Percentiles rank a stretch among this genome's conserved stretches.
phyloP scores from a whole-genome alignment of 2,113 vertebrate species.

The Hucho hucho region DNA sequence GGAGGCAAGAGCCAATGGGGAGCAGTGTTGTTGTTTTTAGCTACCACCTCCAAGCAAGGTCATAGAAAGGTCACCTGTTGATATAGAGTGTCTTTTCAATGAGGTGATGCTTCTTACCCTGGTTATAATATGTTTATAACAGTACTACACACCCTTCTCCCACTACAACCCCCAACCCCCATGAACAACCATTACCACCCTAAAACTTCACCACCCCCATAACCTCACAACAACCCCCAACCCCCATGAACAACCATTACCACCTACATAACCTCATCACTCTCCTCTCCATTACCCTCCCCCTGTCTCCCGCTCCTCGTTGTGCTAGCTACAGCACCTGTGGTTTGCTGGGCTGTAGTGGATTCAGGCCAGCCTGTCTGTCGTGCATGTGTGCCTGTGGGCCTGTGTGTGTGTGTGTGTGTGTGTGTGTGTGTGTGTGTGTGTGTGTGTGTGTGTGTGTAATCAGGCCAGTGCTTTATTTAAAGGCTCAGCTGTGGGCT shows the following conservation, averaged over 20 bases:
- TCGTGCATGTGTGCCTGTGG: too few species aligned
- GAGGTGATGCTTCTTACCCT: not conserved
- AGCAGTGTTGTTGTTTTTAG: not conserved
- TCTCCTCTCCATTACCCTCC: not conserved
- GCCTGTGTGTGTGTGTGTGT: constrained; percentile 1
- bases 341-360: not conserved
- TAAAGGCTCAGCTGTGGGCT: constrained; percentile 73
- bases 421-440: not conserved
- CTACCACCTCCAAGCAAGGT: not conserved
- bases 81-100: not conserved
- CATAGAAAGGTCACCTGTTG: constrained; percentile 11
- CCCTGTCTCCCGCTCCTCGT: not conserved
- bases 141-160: too few species aligned
- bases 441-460: not conserved
- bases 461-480: constrained; percentile 80
- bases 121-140: not conserved
- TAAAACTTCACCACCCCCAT: too few species aligned
- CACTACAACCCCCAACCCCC: not conserved
- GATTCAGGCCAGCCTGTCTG: not conserved
- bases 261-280: not conserved
- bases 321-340: not conserved
- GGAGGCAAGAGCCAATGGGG: not conserved
- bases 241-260: not conserved
- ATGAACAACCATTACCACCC: not conserved
- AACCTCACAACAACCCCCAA: not conserved